phyloP scores from a whole-genome alignment of 2,113 vertebrate species.

The Thalassoma bifasciatum region DNA sequence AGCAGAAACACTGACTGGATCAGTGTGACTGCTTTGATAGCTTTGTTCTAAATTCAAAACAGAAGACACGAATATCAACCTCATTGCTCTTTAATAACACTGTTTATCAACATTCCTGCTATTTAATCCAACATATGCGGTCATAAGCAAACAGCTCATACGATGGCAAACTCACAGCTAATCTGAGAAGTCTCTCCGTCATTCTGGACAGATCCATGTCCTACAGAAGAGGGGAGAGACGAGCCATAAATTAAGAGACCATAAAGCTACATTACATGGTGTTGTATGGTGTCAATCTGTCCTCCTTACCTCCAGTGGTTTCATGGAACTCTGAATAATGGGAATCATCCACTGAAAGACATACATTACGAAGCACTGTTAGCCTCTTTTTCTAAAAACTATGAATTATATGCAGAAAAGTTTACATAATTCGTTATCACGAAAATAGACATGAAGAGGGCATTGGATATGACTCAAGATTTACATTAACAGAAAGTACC shows the following conservation, averaged over 20 bases:
- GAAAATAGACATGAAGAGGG: background rate
- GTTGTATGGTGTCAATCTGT: background rate
- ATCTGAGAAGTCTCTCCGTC: constrained; percentile 89
- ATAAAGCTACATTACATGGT: background rate
- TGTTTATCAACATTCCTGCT: background rate
- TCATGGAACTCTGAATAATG: constrained; percentile 94
- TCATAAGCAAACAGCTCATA: background rate
- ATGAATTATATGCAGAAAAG: background rate
- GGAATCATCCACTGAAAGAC: constrained; percentile 92
- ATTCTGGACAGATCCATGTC: constrained; percentile 94
- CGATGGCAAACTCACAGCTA: constrained; percentile 84
- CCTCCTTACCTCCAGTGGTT: constrained; percentile 88
- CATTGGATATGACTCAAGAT: background rate
- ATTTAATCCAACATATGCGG: background rate
- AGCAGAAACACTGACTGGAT: too few species aligned
- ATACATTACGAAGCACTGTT: background rate
- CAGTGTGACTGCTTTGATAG: background rate
- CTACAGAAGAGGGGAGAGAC: constrained; percentile 66
- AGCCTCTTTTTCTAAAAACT: background rate
- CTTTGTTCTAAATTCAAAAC: background rate
- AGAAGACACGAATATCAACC: background rate
- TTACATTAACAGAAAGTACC: constrained; percentile 72
- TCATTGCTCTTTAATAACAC: background rate
- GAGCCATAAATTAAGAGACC: background rate
- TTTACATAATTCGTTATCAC: background rate